Base-by-base conservation (phyloP, 2,113 vertebrate species). In the Canis aureus region DNA sequence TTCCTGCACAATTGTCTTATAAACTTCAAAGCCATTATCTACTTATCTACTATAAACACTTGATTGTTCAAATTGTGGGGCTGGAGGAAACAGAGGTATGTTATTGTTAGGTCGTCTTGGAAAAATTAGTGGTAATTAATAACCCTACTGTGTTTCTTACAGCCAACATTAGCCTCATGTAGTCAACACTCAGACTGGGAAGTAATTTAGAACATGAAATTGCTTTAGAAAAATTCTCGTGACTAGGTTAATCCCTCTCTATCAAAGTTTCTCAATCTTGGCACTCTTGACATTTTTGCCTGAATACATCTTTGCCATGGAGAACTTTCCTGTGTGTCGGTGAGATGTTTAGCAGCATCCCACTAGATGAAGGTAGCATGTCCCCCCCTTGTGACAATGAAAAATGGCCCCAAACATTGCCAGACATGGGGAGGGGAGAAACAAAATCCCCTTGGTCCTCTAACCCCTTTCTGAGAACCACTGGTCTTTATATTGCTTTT, bases 161-260 rank as follows among this genome's bases (percentile, higher is more conserved):
- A 94, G 69, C 25, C 81, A 81, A 64, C 25, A 91, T 92, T 87
- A 27, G 62, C 64, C 35, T 93, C 51, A 35, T 67, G 29, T 62
- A 96, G 35, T 96, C 83, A 91, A 49, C 29, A 29, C 57, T 62
- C 59, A 11, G 29, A 79, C 23, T 74, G n/a, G 60, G 23, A 89
- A 95, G 82, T 91, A 83, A 74, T 92, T 97, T 95, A 83, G 62
- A 87, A 74, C 15, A 79, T 79, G 49, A 94, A 89, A 93, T 96
- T 95, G 25, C 85, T 95, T 81, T 55, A 91, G 92, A 92, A 95
- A 69, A 82, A 79, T 55, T 92, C 91, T 89, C 55, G 82, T 27
- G 51, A 93, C 59, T 32, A 53, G 9, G 15, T 78, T 86, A 85
- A 62, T 82, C 6, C 25, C n/a, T 92, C 53, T 93, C 0, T 78